phyloP scores from a whole-genome alignment of 2,888 invertebrate genomes.

The Diogma glabrata region DNA sequence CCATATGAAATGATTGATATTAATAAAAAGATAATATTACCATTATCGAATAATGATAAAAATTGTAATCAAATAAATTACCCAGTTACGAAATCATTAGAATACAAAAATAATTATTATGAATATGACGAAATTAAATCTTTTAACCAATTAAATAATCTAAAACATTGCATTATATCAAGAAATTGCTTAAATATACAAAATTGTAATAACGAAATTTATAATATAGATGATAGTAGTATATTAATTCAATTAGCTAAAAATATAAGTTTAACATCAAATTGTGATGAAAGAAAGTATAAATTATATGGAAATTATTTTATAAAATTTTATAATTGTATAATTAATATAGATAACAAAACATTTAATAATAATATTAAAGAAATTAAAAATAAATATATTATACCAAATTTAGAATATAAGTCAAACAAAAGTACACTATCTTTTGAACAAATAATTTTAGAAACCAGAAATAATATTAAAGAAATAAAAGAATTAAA shows the following conservation, averaged over 20 bases:
- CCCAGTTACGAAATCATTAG: not conserved
- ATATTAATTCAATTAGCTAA: not conserved
- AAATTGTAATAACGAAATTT: not conserved
- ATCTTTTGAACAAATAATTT: not conserved
- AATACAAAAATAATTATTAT: not conserved
- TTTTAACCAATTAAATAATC: not conserved
- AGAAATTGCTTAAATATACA: not conserved
- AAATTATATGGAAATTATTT: no score
- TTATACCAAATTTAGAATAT: not conserved
- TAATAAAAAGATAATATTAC: not conserved
- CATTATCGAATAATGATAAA: not conserved
- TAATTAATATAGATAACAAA: not conserved
- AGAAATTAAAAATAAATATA: not conserved
- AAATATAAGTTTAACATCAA: not conserved
- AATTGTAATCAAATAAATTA: not conserved
- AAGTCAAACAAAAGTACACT: not conserved
- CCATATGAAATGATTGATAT: not conserved
- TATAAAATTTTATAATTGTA: no score
- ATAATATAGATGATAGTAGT: not conserved
- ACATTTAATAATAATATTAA: not conserved
- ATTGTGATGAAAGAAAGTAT: not conserved
- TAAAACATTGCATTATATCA: not conserved
- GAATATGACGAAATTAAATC: not conserved
- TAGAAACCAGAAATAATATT: not conserved
- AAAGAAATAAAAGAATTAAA: not conserved